Base-by-base conservation (phyloP, 2,797 vertebrate species). In the Liasis olivaceus region DNA sequence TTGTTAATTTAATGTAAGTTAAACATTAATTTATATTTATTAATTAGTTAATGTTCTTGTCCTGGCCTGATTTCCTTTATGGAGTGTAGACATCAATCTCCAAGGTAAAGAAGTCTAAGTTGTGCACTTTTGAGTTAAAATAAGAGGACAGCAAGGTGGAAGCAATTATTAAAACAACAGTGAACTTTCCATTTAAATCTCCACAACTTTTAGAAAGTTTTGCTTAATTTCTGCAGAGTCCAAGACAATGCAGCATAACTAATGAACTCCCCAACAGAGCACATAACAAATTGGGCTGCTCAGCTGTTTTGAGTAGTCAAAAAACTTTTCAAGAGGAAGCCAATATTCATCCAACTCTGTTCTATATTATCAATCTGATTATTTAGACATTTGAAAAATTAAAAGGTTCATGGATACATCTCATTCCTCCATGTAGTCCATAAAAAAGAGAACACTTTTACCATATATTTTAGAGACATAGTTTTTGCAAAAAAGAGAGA, bases 401-500 rank as follows among this genome's bases (percentile, higher is more conserved):
- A 89, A 22, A 66, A 47, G 31, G 31, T 89, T 47, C 58, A 54
- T 12, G 14, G n/a, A 85, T 64, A n/a, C 17, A 28, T 58, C 51
- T 22, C 15, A n/a, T 4, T 4, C 31, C 15, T 14, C 24, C 5
- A 1, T 26, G 36, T 20, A 72, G 26, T 36, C 42, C 36, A 14
- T 63, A 15, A 22, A 26, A 59, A 60, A 28, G 13, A 47, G 8
- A 66, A 28, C 47, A 85, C 51, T 87, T 88, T 66, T n/a, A 0
- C 6, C 31, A 92, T 54, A 69, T n/a, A 0, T 28, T 47, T 89
- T 92, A 91, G 94, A 92, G 91, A 92, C 63, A 91, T 93, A 0
- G 90, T 36, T 85, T 89, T 94, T 95, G 93, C 92, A 90, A 96
- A 89, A 42, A 95, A 86, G 77, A 88, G 92, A 96, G 88, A 42